Conservation (phyloP, 2,113 vertebrate species). For the Donacobius atricapilla region DNA sequence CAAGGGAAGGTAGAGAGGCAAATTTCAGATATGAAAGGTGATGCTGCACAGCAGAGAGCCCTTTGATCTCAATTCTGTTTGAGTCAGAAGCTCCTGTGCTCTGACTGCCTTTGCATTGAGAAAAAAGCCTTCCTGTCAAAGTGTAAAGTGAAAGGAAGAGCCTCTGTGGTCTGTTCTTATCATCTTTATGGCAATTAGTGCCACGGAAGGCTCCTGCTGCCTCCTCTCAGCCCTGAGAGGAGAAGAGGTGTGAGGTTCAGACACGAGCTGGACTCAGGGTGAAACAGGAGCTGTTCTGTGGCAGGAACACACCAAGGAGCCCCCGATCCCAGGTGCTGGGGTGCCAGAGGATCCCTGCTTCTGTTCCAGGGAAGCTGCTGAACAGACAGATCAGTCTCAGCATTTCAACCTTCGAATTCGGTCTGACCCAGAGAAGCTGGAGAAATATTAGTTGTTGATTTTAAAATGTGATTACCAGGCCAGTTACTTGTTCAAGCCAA, state of each 20-base stretch:
- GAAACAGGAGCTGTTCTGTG: neutral
- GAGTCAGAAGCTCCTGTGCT: neutral
- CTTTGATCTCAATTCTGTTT: neutral
- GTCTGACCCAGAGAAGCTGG: neutral
- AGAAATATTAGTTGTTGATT: neutral
- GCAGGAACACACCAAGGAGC: neutral
- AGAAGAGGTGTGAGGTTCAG: rapidly evolving
- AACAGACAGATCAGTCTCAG: neutral
- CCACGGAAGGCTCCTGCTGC: neutral
- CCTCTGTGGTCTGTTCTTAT: neutral
- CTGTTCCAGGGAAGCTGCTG: neutral
- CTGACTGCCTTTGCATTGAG: neutral
- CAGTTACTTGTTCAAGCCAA: neutral
- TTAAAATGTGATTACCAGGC: neutral
- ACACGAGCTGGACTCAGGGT: neutral
- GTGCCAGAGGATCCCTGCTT: neutral
- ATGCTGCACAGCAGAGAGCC: neutral
- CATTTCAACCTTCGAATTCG: neutral
- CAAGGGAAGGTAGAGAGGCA: rapidly evolving
- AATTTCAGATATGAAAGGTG: neutral
- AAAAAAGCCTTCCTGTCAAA: neutral
- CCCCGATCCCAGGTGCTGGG: neutral
- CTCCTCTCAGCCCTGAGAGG: neutral
- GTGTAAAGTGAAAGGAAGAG: neutral
- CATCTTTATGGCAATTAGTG: neutral